These are phyloP conservation scores for Protodeltote pygarga DNA, from an alignment of 2,888 invertebrate genomes.

Conservation along the genomic window DNA sequence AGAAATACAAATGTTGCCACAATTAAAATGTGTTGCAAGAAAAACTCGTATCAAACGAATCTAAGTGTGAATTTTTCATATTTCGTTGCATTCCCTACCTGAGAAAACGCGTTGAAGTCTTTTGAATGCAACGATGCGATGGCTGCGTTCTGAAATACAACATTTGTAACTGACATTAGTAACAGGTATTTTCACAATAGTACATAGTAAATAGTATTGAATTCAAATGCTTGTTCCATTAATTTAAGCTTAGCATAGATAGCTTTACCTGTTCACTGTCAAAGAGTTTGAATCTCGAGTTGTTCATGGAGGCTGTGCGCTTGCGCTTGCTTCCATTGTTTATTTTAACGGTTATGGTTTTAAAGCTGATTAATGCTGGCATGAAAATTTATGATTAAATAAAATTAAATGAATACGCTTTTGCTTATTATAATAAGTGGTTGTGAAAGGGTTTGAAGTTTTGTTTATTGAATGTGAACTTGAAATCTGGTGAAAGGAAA, in stretches of 20 bases:
- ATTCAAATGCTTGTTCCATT: slow-evolving; percentile 37
- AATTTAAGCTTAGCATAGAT: slow-evolving; percentile 26
- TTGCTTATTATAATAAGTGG: slow-evolving; percentile 1
- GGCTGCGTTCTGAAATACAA: slow-evolving; percentile 37
- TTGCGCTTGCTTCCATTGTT: slow-evolving; percentile 28
- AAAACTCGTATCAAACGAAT: slow-evolving; percentile 4
- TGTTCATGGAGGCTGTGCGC: slow-evolving; percentile 13
- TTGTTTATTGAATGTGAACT: slow-evolving; percentile 3
- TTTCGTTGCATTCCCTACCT: slow-evolving; percentile 35
- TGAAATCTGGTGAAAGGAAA: background rate
- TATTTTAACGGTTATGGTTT: slow-evolving; percentile 33
- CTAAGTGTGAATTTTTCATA: slow-evolving; percentile 18
- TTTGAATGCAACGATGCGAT: slow-evolving; percentile 50
- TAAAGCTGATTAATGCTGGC: slow-evolving; percentile 27
- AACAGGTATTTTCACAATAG: slow-evolving; percentile 32
- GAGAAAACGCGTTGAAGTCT: slow-evolving; percentile 58
- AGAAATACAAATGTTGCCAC: too few species aligned
- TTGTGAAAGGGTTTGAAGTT: background rate
- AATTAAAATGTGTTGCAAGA: slow-evolving; percentile 11
- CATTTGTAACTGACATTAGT: slow-evolving; percentile 28
- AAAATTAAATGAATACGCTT: slow-evolving; percentile 14
- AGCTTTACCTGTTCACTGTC: slow-evolving; percentile 19
- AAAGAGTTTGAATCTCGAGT: slow-evolving; percentile 10
- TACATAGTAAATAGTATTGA: slow-evolving; percentile 27
- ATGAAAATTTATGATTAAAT: slow-evolving; percentile 30